phyloP scores from a whole-genome alignment of 2,888 invertebrate genomes.

The Yponomeuta sedellus region DNA sequence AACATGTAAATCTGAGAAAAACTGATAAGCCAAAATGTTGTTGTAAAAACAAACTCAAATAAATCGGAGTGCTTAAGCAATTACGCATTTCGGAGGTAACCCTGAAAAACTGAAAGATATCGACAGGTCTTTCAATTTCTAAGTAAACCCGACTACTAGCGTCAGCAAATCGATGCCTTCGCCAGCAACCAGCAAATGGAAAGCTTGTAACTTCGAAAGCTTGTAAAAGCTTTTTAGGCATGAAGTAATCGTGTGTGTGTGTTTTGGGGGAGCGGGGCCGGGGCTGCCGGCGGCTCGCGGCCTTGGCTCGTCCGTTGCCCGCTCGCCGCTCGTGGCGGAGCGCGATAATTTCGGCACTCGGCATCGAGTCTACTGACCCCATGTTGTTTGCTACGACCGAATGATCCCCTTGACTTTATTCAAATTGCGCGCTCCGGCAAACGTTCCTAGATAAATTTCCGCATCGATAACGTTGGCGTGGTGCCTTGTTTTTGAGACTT shows the following conservation, averaged over 20 bases:
- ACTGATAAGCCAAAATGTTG: no score
- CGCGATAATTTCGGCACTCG: conserved; percentile 71
- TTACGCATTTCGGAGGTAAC: no score
- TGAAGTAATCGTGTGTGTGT: not conserved
- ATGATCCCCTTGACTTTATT: conserved; percentile 73
- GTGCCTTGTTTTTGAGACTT: not conserved
- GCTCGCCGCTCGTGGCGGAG: conserved; percentile 39
- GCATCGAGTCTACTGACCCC: conserved; percentile 68
- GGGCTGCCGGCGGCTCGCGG: conserved; percentile 33
- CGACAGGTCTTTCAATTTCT: no score
- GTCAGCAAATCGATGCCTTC: not conserved
- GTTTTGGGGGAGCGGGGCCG: conserved; percentile 25
- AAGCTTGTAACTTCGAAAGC: not conserved
- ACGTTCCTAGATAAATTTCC: conserved; percentile 22
- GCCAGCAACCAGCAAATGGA: not conserved
- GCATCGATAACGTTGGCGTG: not conserved
- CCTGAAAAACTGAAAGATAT: not conserved
- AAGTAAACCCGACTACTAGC: not conserved
- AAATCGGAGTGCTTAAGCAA: no score
- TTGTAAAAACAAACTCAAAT: no score
- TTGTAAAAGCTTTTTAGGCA: not conserved
- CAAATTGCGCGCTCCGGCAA: conserved; percentile 49
- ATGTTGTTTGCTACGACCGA: conserved; percentile 63
- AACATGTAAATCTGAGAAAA: no score
- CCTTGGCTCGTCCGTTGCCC: conserved; percentile 70